Conservation (phyloP, 2,113 vertebrate species). For the Scomber japonicus region DNA sequence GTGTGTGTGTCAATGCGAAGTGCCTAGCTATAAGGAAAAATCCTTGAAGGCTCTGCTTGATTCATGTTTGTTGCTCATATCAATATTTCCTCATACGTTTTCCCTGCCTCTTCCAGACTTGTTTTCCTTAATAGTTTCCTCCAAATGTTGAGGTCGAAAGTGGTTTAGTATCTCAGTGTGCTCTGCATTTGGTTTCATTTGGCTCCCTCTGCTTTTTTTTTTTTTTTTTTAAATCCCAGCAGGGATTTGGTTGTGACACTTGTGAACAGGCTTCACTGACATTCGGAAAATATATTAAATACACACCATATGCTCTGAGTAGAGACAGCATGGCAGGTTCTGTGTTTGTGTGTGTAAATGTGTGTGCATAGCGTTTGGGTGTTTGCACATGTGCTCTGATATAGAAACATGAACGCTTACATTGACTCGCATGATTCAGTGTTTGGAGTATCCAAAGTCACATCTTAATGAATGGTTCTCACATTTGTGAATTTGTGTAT, state of each 20-base stretch:
- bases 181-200: conserved; percentile 48
- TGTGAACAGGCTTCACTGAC: conserved; percentile 62
- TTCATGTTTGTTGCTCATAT: conserved; percentile 51
- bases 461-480: conserved; percentile 49
- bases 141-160: conserved; percentile 25
- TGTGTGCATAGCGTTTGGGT: conserved; percentile 35
- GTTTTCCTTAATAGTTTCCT: conserved; percentile 44
- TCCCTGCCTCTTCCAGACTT: conserved; percentile 7
- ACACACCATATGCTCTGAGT: conserved; percentile 68
- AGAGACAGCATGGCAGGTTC: conserved; percentile 37
- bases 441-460: conserved; percentile 32
- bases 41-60: conserved; percentile 25
- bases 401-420: conserved; percentile 51
- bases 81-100: conserved; percentile 15
- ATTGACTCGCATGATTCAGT: conserved; percentile 36
- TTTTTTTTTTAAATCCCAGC: conserved; percentile 38
- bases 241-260: conserved; percentile 70
- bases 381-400: conserved; percentile 57
- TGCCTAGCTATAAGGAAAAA: conserved; percentile 10
- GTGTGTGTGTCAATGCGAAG: conserved; percentile 6
- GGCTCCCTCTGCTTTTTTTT: conserved; percentile 21
- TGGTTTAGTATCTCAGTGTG: conserved; percentile 41
- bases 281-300: conserved; percentile 69
- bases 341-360: conserved; percentile 11
- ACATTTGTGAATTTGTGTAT: not conserved